Conservation (phyloP, 2,888 invertebrate species). For the Macrophya alboannulata region DNA sequence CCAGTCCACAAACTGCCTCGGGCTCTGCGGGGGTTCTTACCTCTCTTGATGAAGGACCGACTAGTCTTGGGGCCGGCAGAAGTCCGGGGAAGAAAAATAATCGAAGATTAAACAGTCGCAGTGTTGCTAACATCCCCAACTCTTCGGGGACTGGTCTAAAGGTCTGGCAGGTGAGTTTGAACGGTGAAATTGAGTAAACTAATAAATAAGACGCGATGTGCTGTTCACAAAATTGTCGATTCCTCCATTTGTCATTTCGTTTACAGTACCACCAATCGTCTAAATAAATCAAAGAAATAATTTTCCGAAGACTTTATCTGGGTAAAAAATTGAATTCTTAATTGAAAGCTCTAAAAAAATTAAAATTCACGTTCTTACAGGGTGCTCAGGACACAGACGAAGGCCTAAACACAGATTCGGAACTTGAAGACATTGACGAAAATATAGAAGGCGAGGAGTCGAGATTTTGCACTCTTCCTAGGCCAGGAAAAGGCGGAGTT, state of each 20-base stretch:
- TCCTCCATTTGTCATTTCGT: too few species aligned
- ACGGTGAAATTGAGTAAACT: not conserved
- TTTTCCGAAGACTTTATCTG: not conserved
- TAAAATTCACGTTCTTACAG: not conserved
- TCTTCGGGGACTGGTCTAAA: slow-evolving; percentile 68
- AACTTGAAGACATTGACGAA: slow-evolving; percentile 79
- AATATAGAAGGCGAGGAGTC: slow-evolving; percentile 82
- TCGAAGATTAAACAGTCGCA: slow-evolving; percentile 71
- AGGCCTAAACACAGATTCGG: slow-evolving; percentile 76
- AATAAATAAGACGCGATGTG: not conserved
- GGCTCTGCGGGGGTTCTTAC: slow-evolving; percentile 62
- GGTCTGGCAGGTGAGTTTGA: slow-evolving; percentile 71
- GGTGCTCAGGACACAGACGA: slow-evolving; percentile 75
- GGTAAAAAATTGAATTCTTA: not conserved
- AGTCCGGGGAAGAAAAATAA: slow-evolving; percentile 68
- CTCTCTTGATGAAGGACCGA: slow-evolving; percentile 69
- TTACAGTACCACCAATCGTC: too few species aligned
- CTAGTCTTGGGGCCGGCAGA: slow-evolving; percentile 70
- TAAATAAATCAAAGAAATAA: too few species aligned
- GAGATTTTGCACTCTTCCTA: slow-evolving; percentile 83
- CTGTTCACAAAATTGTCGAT: not conserved
- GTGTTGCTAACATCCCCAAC: slow-evolving; percentile 74
- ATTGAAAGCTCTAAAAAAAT: not conserved
- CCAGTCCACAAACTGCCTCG: slow-evolving; percentile 54
- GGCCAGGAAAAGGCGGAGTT: slow-evolving; percentile 81